A percentile compares a stretch with the other conserved stretches of the same genome.
phyloP scores from a whole-genome alignment of 2,888 invertebrate species.

The Acrocyrtus sp. region DNA sequence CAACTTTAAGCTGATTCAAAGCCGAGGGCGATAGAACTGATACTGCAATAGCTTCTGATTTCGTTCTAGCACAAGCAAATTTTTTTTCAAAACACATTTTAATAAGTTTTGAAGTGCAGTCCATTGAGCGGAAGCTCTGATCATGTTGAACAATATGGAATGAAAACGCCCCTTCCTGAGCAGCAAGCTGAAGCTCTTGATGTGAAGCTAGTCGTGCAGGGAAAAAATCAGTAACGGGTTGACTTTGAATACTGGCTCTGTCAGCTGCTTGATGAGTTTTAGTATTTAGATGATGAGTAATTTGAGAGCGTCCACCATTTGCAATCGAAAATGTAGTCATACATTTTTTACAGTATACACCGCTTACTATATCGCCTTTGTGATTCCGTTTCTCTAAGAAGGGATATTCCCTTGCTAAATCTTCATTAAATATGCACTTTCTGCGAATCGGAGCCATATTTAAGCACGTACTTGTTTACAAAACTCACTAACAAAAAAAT shows the following conservation, averaged over 20 bases:
- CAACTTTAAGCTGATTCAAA: constrained; percentile 5
- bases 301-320: constrained; percentile 6
- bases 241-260: background rate
- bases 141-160: constrained; percentile 31
- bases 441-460: background rate
- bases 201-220: background rate
- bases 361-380: too few relatives aligned
- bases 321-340: constrained; percentile 7
- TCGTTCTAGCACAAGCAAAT: constrained; percentile 22
- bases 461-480: background rate
- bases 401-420: constrained; percentile 8
- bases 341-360: constrained; percentile 16
- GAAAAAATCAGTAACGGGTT: constrained; percentile 7
- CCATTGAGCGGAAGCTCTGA: constrained; percentile 13
- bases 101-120: constrained; percentile 24
- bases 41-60: constrained; percentile 15
- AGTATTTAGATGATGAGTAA: constrained; percentile 5
- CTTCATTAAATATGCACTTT: constrained; percentile 13
- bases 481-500: background rate
- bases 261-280: constrained; percentile 10
- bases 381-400: background rate
- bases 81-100: constrained; percentile 2
- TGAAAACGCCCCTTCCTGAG: constrained; percentile 36
- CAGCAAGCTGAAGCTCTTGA: constrained; percentile 13
- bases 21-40: constrained; percentile 21